Conservation (phyloP, 2,888 invertebrate genomes). For the Nebria salina region DNA sequence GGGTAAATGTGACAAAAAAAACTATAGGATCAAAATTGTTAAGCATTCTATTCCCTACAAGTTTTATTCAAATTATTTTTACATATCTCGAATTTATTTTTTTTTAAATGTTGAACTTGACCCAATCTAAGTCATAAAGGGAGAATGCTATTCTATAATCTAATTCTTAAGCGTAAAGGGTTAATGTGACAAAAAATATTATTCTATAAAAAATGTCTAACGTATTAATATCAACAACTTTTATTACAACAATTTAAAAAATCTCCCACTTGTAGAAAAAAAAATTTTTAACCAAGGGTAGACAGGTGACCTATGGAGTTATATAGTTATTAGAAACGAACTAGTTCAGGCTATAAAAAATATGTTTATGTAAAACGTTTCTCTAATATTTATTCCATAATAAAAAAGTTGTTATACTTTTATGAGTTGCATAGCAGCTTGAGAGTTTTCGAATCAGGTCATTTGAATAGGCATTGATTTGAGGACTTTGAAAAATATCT, state of each 20-base stretch:
- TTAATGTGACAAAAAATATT: not conserved
- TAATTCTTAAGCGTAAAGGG: not conserved
- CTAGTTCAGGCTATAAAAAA: not conserved
- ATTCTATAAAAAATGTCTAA: not conserved
- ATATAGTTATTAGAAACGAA: slow-evolving; percentile 48
- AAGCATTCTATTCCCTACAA: not conserved
- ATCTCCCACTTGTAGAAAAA: not conserved
- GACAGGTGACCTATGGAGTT: slow-evolving; percentile 61
- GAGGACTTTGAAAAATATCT: not conserved
- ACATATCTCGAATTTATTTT: not conserved
- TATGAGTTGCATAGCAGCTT: too few relatives aligned
- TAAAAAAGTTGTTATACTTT: too few relatives aligned
- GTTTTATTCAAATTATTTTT: not conserved
- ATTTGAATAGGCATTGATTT: not conserved
- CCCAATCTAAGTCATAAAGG: too few relatives aligned
- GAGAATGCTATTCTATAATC: not conserved
- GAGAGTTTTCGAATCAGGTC: not conserved
- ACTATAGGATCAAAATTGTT: not conserved
- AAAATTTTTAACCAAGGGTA: slow-evolving; percentile 59
- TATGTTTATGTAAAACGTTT: too few relatives aligned
- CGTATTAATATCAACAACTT: not conserved
- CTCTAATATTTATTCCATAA: too few relatives aligned
- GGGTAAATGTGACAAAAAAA: not conserved
- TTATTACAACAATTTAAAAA: not conserved
- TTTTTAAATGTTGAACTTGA: too few relatives aligned